Conservation (phyloP, 2,797 vertebrate genomes). For the Scomberomorus guttatus region DNA sequence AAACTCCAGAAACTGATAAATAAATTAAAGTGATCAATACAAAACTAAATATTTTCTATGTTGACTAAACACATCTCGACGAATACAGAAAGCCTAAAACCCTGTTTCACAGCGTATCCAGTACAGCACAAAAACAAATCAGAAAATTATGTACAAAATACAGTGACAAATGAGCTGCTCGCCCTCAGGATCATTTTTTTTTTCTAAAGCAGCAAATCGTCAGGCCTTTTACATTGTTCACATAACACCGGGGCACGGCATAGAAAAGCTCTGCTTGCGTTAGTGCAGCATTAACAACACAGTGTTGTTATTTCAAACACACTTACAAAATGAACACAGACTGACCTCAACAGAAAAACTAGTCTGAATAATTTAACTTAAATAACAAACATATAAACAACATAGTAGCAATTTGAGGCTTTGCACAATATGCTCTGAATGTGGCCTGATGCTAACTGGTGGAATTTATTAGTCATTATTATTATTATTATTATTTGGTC, state of each 20-base stretch:
- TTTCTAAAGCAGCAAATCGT: conserved; percentile 76
- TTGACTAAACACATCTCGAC: conserved; percentile 93
- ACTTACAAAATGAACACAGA: conserved; percentile 84
- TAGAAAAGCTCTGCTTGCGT: conserved; percentile 79
- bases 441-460: conserved; percentile 26
- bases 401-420: conserved; percentile 69
- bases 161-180: conserved; percentile 79
- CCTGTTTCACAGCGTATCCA: conserved; percentile 93
- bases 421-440: conserved; percentile 54
- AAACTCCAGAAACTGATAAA: conserved; percentile 93
- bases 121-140: conserved; percentile 92
- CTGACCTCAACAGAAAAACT: conserved; percentile 72
- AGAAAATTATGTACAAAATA: conserved; percentile 85
- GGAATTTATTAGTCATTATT: conserved; percentile 15
- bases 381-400: conserved; percentile 82
- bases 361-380: conserved; percentile 88
- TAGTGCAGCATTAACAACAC: conserved; percentile 80
- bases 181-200: conserved; percentile 60
- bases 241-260: conserved; percentile 77
- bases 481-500: conserved; percentile 35
- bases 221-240: conserved; percentile 76
- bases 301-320: conserved; percentile 80
- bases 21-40: conserved; percentile 98
- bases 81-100: conserved; percentile 92
- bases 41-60: conserved; percentile 98